phyloP scores from a whole-genome alignment of 2,888 invertebrate species.

The Parnassius mnemosyne region DNA sequence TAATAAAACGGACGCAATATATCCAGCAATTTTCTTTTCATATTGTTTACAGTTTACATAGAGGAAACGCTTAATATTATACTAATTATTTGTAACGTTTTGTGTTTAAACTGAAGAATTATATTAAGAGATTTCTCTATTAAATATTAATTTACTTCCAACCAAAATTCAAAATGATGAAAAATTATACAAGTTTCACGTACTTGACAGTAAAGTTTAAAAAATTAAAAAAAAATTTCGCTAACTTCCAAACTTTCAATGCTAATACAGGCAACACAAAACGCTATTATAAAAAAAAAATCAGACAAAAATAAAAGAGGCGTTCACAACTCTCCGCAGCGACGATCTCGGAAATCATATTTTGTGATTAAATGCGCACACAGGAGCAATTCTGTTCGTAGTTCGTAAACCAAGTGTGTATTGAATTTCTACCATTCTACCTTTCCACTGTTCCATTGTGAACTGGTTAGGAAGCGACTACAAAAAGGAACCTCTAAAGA shows the following conservation, averaged over 20 bases:
- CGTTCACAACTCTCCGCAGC: slow-evolving; percentile 1
- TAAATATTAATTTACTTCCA: too few relatives aligned
- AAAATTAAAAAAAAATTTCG: too few relatives aligned
- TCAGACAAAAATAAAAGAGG: slow-evolving; percentile 23
- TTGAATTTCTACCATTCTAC: slow-evolving; percentile 50
- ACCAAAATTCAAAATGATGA: too few relatives aligned
- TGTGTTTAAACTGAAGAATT: too few relatives aligned
- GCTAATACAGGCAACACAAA: slow-evolving; percentile 9
- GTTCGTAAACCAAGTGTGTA: slow-evolving; percentile 37
- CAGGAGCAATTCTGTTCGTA: slow-evolving; percentile 33
- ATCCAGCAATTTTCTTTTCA: too few relatives aligned
- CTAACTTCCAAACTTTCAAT: slow-evolving; percentile 4
- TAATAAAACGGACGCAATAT: too few relatives aligned
- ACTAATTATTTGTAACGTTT: too few relatives aligned
- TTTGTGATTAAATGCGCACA: slow-evolving; percentile 37
- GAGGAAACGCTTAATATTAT: too few relatives aligned
- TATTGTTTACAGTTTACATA: too few relatives aligned
- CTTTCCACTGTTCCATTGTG: slow-evolving; percentile 21
- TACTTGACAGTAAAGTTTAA: too few relatives aligned
- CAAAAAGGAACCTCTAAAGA: slow-evolving; percentile 21
- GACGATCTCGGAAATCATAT: slow-evolving; percentile 28
- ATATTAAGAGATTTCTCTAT: too few relatives aligned
- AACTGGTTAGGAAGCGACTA: slow-evolving; percentile 18
- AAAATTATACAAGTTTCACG: too few relatives aligned
- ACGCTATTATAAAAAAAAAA: slow-evolving; percentile 14